Evolutionary conservation across 2,113 vertebrate genomes (phyloP).

Genomic region (Strigops habroptila): DNA sequence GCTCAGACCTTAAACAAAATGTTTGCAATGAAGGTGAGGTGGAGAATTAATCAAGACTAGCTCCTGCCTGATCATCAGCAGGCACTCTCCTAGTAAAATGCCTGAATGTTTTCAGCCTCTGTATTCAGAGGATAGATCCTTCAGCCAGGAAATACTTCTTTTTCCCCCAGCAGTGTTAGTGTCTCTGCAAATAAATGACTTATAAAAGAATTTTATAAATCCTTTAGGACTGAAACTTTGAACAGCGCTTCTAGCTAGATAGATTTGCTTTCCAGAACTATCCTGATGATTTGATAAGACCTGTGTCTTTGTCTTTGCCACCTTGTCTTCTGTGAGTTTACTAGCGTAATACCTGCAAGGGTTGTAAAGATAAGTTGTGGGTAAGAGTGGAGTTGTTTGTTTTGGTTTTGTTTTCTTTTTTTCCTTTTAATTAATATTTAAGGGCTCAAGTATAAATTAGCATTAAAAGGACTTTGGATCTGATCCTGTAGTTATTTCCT

Average conservation of each 20-base stretch:
- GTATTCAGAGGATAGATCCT: neutral
- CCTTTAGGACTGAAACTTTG: neutral
- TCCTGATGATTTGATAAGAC: neutral
- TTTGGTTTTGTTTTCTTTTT: neutral
- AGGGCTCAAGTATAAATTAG: neutral
- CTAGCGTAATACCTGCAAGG: neutral
- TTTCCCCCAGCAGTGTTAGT: neutral
- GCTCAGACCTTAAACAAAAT: neutral
- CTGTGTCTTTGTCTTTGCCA: neutral
- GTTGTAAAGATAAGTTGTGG: neutral
- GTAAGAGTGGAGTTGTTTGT: neutral
- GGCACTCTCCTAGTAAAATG: neutral
- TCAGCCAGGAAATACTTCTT: neutral
- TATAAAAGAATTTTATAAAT: slow-evolving; percentile 39
- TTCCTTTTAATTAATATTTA: neutral
- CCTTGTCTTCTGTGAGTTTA: neutral
- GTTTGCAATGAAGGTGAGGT: neutral
- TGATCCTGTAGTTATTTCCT: neutral
- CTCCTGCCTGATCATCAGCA: neutral
- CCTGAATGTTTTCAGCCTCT: neutral
- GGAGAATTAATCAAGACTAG: neutral
- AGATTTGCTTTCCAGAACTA: neutral
- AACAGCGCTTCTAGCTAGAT: neutral
- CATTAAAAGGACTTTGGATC: neutral
- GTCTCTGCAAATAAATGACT: slow-evolving; percentile 42